Percentiles rank a stretch among this genome's conserved stretches.
phyloP scores from a whole-genome alignment of 1,140 invertebrate genomes.

The Lepidurus couesii region DNA sequence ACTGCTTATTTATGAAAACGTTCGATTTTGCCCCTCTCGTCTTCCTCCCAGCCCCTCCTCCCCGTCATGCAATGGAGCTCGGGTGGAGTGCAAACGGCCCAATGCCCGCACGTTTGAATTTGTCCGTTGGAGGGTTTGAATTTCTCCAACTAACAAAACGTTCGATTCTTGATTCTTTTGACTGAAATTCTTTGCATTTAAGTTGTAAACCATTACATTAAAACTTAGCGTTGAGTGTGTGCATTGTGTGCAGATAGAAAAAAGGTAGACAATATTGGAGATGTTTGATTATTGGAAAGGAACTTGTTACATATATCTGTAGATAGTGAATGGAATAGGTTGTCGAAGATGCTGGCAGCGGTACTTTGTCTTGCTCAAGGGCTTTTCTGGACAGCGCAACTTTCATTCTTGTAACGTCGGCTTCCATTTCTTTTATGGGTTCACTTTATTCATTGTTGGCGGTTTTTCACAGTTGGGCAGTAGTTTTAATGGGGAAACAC shows the following conservation, averaged over 20 bases:
- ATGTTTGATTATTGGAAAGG: not conserved
- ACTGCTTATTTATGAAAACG: constrained; percentile 18
- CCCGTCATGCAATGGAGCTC: not conserved
- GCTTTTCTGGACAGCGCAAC: not conserved
- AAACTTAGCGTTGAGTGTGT: no score
- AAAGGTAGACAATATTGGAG: no score
- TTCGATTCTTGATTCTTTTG: no score
- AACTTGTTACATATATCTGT: not conserved
- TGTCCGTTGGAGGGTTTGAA: no score
- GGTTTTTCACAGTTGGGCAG: not conserved
- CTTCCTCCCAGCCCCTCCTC: not conserved
- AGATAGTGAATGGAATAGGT: constrained; percentile 6
- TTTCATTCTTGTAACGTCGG: not conserved
- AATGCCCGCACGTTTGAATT: no score
- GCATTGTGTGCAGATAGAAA: no score
- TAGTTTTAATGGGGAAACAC: no score
- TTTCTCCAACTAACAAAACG: no score
- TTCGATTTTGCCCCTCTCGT: not conserved
- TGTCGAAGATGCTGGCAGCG: constrained; percentile 8
- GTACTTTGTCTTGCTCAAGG: constrained; percentile 16
- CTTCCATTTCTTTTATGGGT: not conserved
- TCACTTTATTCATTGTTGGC: not conserved
- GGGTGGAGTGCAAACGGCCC: not conserved
- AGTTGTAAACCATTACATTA: no score
- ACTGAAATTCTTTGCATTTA: no score